A percentile compares a stretch with the other conserved stretches of the same genome.
These are phyloP conservation scores for Vanessa tameamea DNA, from an alignment of 1,140 invertebrate species.

Conservation along the genomic window DNA sequence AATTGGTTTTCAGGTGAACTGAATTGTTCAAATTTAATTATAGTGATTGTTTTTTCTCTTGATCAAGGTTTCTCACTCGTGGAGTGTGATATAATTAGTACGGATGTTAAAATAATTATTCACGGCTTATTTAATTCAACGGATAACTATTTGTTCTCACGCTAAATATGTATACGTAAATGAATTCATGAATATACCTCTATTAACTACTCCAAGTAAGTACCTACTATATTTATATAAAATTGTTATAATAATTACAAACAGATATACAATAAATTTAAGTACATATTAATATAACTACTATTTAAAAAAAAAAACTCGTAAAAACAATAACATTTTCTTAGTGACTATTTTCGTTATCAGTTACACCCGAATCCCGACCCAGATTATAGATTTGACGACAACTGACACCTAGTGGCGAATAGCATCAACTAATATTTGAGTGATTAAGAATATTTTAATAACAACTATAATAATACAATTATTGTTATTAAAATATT, in stretches of 20 bases:
- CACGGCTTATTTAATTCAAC: not conserved
- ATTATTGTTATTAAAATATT: too few relatives aligned
- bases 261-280: too few relatives aligned
- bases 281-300: too few relatives aligned
- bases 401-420: conserved; percentile 49
- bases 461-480: too few relatives aligned
- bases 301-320: too few relatives aligned
- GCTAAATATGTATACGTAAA: not conserved
- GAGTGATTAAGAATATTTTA: too few relatives aligned
- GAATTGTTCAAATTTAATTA: conserved; percentile 63
- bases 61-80: not conserved
- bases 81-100: conserved; percentile 7
- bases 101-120: conserved; percentile 5
- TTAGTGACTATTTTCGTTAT: too few relatives aligned
- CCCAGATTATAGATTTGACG: not conserved
- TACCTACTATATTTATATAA: too few relatives aligned
- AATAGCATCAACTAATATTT: conserved; percentile 44
- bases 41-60: conserved; percentile 47
- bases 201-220: not conserved
- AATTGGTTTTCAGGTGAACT: conserved; percentile 51
- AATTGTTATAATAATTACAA: too few relatives aligned
- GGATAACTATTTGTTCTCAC: not conserved
- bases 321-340: too few relatives aligned
- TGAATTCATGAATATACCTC: not conserved
- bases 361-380: too few relatives aligned